Conservation (phyloP, 2,797 vertebrate species). For the Xerus rutilus region DNA sequence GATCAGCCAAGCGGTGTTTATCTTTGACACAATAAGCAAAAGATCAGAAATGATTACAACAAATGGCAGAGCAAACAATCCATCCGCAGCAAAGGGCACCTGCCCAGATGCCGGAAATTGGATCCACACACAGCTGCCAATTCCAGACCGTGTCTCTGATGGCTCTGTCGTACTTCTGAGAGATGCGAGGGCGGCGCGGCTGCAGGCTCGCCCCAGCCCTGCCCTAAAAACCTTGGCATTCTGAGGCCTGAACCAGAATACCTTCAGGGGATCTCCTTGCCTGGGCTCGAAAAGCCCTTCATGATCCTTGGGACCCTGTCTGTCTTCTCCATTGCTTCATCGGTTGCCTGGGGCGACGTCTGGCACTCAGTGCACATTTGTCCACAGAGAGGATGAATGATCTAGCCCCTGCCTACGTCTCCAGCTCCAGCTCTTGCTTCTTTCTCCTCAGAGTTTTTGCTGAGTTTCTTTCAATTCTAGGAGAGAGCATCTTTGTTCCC, state of each 20-base stretch:
- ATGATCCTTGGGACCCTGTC: neutral
- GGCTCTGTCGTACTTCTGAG: neutral
- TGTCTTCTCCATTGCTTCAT: neutral
- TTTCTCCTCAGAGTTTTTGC: neutral
- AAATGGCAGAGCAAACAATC: constrained; percentile 84
- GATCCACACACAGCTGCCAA: constrained; percentile 74
- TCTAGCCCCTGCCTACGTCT: neutral
- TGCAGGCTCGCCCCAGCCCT: neutral
- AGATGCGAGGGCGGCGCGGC: fast-evolving
- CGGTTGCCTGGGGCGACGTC: neutral
- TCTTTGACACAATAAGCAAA: constrained; percentile 87
- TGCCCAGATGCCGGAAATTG: constrained; percentile 81
- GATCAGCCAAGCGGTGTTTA: constrained; percentile 84
- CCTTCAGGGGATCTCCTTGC: neutral
- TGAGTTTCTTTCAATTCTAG: neutral
- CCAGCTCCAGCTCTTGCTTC: neutral
- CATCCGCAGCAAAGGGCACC: constrained; percentile 76
- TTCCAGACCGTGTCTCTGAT: constrained; percentile 61
- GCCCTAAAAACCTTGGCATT: neutral
- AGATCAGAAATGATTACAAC: constrained; percentile 86
- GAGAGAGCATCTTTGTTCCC: neutral
- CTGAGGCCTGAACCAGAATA: neutral
- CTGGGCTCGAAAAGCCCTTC: neutral
- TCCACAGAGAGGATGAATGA: neutral
- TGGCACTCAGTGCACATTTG: neutral